phyloP scores from a whole-genome alignment of 2,113 vertebrate species.

The Phalacrocorax pelagicus region DNA sequence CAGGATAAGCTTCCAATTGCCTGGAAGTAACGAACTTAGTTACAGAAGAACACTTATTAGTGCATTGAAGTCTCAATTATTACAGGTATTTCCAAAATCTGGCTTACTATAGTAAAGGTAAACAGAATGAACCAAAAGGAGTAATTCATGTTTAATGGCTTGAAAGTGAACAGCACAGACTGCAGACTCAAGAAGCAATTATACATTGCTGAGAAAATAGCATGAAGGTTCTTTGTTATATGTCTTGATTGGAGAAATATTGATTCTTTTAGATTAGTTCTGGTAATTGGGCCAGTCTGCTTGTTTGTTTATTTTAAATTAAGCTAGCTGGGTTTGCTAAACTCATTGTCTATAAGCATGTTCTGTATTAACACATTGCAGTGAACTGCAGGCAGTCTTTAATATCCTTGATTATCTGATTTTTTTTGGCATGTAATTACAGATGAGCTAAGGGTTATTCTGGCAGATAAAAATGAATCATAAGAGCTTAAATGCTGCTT shows the following conservation, averaged over 20 bases:
- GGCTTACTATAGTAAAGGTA: neutral
- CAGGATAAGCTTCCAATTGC: neutral
- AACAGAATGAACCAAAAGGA: neutral
- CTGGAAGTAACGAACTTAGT: neutral
- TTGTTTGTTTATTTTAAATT: neutral
- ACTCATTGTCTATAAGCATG: neutral
- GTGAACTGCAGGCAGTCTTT: neutral
- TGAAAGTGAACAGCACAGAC: neutral
- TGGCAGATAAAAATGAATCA: conserved; percentile 6
- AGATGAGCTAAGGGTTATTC: conserved; percentile 14
- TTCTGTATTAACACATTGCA: neutral
- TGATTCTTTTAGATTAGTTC: conserved; percentile 11
- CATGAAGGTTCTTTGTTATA: neutral
- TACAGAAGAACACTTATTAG: neutral
- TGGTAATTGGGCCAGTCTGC: neutral
- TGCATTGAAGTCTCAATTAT: neutral
- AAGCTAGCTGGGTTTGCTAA: neutral
- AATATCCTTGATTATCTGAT: neutral
- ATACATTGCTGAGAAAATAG: neutral
- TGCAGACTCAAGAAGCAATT: neutral
- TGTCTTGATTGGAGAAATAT: conserved; percentile 4
- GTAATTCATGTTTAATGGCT: neutral
- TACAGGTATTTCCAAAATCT: neutral
- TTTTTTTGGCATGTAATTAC: neutral
- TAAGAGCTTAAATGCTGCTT: neutral